A percentile compares a stretch with the other conserved stretches of the same genome.
phyloP scores from a whole-genome alignment of 1,140 invertebrate species.

The Heliconius melpomene region DNA sequence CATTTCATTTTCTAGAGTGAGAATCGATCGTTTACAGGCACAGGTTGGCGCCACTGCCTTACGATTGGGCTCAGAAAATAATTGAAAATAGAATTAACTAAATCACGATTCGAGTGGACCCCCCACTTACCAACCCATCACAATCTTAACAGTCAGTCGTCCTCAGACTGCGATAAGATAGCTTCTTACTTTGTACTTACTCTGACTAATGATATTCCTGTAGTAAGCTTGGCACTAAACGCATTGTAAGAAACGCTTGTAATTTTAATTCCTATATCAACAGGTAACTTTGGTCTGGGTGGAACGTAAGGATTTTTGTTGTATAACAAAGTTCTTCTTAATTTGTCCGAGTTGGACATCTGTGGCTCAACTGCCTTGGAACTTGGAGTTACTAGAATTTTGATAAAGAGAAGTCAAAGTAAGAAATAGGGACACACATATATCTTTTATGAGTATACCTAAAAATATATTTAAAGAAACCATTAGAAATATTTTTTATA shows the following conservation, averaged over 20 bases:
- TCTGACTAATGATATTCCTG: slow-evolving; percentile 57
- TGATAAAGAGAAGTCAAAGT: not conserved
- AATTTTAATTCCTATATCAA: slow-evolving; percentile 53
- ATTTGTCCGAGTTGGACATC: slow-evolving; percentile 53
- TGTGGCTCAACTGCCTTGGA: slow-evolving; percentile 56
- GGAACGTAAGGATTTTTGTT: slow-evolving; percentile 50
- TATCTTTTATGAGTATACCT: too few relatives aligned
- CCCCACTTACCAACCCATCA: too few relatives aligned
- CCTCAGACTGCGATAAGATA: too few relatives aligned
- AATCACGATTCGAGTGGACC: too few relatives aligned
- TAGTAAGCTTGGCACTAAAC: slow-evolving; percentile 57
- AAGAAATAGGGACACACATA: not conserved
- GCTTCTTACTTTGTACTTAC: slow-evolving; percentile 43
- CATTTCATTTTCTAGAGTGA: too few relatives aligned
- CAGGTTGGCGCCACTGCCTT: too few relatives aligned
- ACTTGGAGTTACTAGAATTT: slow-evolving; percentile 47
- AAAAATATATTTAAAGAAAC: too few relatives aligned
- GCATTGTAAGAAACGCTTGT: slow-evolving; percentile 59
- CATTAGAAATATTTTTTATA: too few relatives aligned
- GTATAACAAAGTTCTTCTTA: slow-evolving; percentile 52
- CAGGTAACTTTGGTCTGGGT: slow-evolving; percentile 49
- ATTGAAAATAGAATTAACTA: too few relatives aligned
- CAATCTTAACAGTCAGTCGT: too few relatives aligned
- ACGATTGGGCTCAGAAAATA: too few relatives aligned
- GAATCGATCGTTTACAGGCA: too few relatives aligned